These are phyloP conservation scores for Plutomurus gul DNA, from an alignment of 1,140 invertebrate species.

Conservation along the genomic window DNA sequence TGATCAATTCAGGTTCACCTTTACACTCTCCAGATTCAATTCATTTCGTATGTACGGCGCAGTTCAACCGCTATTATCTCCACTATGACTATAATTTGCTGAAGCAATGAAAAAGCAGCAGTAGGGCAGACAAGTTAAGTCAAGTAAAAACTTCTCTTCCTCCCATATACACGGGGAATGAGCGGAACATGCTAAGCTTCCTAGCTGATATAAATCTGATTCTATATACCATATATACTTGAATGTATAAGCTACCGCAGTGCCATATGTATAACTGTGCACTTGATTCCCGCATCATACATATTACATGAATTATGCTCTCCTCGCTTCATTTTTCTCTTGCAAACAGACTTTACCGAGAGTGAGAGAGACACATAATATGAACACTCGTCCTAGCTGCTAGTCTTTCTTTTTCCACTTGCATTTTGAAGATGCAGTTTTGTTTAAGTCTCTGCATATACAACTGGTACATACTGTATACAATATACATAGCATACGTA, in stretches of 20 bases:
- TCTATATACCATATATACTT: too few species aligned
- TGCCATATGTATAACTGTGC: too few species aligned
- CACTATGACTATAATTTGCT: conserved; percentile 20
- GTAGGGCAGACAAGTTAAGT: conserved; percentile 2
- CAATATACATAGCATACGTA: too few species aligned
- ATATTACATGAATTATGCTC: conserved; percentile 29
- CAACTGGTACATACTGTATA: too few species aligned
- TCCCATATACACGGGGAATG: background rate
- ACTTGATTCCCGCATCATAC: too few species aligned
- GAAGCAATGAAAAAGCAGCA: background rate
- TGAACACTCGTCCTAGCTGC: background rate
- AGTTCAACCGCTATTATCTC: too few species aligned
- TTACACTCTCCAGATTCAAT: too few species aligned
- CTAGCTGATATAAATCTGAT: background rate
- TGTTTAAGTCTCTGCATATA: too few species aligned
- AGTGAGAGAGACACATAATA: background rate
- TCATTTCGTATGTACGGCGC: too few species aligned
- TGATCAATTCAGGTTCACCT: too few species aligned
- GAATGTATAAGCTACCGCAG: too few species aligned
- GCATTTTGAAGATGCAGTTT: too few species aligned
- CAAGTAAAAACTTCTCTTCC: background rate
- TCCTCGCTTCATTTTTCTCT: conserved; percentile 23
- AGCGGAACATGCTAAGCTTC: background rate
- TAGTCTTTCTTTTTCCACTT: background rate
- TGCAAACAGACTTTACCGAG: background rate